A percentile compares a stretch with the other conserved stretches of the same genome.
Conservation (phyloP, 2,113 vertebrate species). For the Platysteira castanea region DNA sequence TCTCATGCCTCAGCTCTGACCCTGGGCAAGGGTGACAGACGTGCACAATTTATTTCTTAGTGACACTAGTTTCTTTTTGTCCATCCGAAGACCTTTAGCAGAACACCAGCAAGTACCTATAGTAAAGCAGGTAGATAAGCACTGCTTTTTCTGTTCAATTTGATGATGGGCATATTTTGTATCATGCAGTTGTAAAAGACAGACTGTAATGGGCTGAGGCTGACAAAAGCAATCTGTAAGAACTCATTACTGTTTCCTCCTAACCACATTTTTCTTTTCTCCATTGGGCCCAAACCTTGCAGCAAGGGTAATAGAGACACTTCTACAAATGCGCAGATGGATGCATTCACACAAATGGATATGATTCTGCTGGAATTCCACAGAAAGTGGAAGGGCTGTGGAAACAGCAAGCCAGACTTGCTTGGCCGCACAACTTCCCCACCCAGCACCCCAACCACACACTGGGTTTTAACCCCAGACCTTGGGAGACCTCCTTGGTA, state of each 20-base stretch:
- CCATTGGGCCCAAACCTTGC: not conserved
- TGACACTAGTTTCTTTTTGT: not conserved
- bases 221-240: not conserved
- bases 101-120: not conserved
- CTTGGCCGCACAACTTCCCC: fast-evolving
- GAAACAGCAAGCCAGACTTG: not conserved
- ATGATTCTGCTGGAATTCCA: not conserved
- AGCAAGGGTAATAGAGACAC: not conserved
- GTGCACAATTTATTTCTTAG: not conserved
- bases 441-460: fast-evolving
- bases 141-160: not conserved
- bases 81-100: not conserved
- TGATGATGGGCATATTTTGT: not conserved
- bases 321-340: not conserved
- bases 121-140: not conserved
- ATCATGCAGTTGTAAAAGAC: fast-evolving
- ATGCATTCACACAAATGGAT: not conserved
- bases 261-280: not conserved
- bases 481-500: fast-evolving
- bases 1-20: not conserved
- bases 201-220: not conserved
- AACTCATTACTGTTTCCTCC: not conserved
- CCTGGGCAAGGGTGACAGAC: not conserved
- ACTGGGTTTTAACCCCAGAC: not conserved
- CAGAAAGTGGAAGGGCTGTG: not conserved